Evolutionary conservation across 2,113 vertebrate genomes (phyloP).

Genomic region (Danionella cerebrum): DNA sequence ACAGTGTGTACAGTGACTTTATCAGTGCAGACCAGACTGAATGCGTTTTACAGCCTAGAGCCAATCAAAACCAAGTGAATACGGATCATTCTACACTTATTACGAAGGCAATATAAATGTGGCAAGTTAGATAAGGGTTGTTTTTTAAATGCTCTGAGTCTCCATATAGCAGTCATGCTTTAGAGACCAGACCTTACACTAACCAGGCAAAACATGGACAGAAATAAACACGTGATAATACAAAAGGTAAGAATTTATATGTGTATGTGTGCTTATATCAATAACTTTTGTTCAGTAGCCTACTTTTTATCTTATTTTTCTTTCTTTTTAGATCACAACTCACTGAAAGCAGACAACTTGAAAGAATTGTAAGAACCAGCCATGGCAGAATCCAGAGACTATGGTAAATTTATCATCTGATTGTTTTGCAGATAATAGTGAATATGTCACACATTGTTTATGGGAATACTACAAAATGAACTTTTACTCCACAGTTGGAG

Average conservation of each 20-base stretch:
- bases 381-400: constrained; percentile 43
- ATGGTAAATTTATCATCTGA: constrained; percentile 27
- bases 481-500: constrained; percentile 29
- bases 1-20: constrained; percentile 38
- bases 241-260: constrained; percentile 13
- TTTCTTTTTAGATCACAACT: background rate
- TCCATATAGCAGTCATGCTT: constrained; percentile 2
- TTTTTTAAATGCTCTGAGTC: constrained; percentile 15
- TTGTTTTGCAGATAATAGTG: background rate
- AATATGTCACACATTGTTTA: background rate
- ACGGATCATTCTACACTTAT: constrained; percentile 12
- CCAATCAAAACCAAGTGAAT: constrained; percentile 25
- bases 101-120: constrained; percentile 15
- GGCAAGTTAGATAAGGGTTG: constrained; percentile 37
- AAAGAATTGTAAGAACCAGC: constrained; percentile 1
- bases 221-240: background rate
- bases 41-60: constrained; percentile 23
- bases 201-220: too few relatives aligned
- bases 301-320: background rate
- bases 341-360: background rate
- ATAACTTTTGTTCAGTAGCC: background rate
- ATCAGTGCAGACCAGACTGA: constrained; percentile 54
- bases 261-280: too few relatives aligned
- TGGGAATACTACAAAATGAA: background rate
- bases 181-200: background rate